A percentile compares a stretch with the other conserved stretches of the same genome.
Conservation (phyloP, 2,888 invertebrate genomes). For the Thecophora atra region DNA sequence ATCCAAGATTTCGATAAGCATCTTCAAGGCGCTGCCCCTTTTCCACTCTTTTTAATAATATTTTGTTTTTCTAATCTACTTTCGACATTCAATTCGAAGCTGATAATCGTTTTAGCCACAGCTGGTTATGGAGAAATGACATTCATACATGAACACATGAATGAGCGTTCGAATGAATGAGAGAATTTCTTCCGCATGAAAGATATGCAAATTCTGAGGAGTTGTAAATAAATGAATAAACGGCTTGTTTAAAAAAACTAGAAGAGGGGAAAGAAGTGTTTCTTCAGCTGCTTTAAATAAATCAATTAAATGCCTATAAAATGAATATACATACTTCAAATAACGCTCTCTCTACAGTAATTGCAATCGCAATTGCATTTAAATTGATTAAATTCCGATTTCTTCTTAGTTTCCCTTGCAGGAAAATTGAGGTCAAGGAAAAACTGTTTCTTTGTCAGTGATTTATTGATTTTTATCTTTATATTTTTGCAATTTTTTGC, state of each 20-base stretch:
- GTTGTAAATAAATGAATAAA: too few relatives aligned
- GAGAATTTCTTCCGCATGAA: background rate
- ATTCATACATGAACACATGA: background rate
- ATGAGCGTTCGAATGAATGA: background rate
- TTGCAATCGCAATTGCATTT: too few relatives aligned
- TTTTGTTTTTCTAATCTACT: background rate
- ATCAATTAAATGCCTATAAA: too few relatives aligned
- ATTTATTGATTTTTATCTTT: background rate
- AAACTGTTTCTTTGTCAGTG: background rate
- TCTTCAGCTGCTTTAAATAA: background rate
- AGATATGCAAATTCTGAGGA: background rate
- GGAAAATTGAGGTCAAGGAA: background rate
- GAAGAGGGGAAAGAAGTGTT: background rate
- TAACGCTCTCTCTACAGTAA: too few relatives aligned
- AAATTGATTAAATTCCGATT: too few relatives aligned
- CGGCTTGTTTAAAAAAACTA: too few relatives aligned
- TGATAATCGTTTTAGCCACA: slow-evolving; percentile 30
- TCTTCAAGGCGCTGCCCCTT: slow-evolving; percentile 21
- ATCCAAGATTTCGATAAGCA: slow-evolving; percentile 19
- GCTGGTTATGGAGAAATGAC: slow-evolving; percentile 10
- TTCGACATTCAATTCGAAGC: background rate
- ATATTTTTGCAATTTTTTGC: background rate
- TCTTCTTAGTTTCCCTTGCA: background rate
- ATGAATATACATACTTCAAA: too few relatives aligned
- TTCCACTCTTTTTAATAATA: background rate